A percentile compares a stretch with the other conserved stretches of the same genome.
Conservation (phyloP, 2,888 invertebrate genomes). For the Troilus luridus region DNA sequence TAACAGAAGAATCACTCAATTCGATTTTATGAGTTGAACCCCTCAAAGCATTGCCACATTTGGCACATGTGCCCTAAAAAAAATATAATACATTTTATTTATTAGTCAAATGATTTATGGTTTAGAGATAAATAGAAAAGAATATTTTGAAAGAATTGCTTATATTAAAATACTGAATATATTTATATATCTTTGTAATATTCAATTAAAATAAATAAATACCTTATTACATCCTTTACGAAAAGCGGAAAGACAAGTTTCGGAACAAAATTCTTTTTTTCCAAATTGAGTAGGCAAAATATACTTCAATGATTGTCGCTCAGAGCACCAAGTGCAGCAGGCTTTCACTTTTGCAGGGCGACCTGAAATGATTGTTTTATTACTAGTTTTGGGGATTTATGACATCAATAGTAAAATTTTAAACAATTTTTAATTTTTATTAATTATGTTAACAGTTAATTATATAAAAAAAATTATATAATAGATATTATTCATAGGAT, state of each 20-base stretch:
- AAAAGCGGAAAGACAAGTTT: conserved; percentile 89
- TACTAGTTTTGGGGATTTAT: no score
- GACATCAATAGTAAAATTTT: no score
- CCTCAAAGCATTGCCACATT: conserved; percentile 89
- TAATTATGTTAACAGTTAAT: no score
- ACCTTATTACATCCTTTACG: conserved; percentile 87
- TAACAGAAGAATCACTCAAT: conserved; percentile 74
- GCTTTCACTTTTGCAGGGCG: conserved; percentile 51
- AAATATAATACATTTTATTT: background rate
- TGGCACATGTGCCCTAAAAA: conserved; percentile 81
- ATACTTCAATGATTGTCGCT: conserved; percentile 87
- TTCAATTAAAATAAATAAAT: conserved; percentile 53
- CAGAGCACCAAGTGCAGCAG: conserved; percentile 88
- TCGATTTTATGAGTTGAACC: conserved; percentile 77
- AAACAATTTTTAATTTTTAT: no score
- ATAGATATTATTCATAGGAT: no score
- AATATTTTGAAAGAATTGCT: background rate
- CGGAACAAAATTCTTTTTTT: conserved; percentile 93
- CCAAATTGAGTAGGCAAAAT: conserved; percentile 89
- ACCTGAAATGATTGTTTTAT: background rate
- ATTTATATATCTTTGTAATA: background rate
- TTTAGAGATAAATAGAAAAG: background rate
- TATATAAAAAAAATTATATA: no score
- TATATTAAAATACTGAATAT: background rate
- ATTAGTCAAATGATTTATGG: background rate